Percentiles rank a stretch among this genome's conserved stretches.
These are phyloP conservation scores for Atethmia centrago DNA, from an alignment of 2,888 invertebrate genomes.

Conservation along the genomic window DNA sequence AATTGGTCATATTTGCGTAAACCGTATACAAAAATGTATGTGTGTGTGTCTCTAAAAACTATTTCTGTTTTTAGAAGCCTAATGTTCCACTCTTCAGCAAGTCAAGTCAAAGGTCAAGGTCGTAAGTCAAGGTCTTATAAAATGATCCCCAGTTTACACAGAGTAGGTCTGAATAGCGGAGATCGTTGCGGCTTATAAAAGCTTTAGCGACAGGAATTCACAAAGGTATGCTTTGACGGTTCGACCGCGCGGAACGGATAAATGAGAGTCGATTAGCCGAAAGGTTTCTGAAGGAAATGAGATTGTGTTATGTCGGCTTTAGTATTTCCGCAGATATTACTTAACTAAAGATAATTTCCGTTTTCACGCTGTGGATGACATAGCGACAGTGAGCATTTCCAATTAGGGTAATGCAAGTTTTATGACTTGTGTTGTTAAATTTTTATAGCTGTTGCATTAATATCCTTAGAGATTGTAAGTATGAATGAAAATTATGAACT, in stretches of 20 bases:
- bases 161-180: slow-evolving; percentile 37
- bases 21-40: too few species aligned
- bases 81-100: background rate
- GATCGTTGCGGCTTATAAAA: slow-evolving; percentile 52
- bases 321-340: slow-evolving; percentile 31
- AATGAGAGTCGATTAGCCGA: slow-evolving; percentile 56
- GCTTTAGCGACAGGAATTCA: slow-evolving; percentile 53
- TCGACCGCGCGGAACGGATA: slow-evolving; percentile 50
- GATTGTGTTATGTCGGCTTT: slow-evolving; percentile 33
- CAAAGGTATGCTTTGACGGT: slow-evolving; percentile 58
- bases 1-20: too few species aligned
- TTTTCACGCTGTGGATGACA: background rate
- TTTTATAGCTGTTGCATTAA: slow-evolving; percentile 11
- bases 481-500: slow-evolving; percentile 22
- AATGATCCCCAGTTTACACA: slow-evolving; percentile 28
- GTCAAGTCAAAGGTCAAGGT: slow-evolving; percentile 36
- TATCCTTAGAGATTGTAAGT: background rate
- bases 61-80: slow-evolving; percentile 1
- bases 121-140: slow-evolving; percentile 27
- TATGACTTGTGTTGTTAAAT: background rate
- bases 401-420: background rate
- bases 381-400: background rate
- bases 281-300: slow-evolving; percentile 51
- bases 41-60: slow-evolving; percentile 10
- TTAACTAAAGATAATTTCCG: slow-evolving; percentile 6